These are phyloP conservation scores for Dynastes hyllus DNA, from an alignment of 2,888 invertebrate species.

Conservation along the genomic window DNA sequence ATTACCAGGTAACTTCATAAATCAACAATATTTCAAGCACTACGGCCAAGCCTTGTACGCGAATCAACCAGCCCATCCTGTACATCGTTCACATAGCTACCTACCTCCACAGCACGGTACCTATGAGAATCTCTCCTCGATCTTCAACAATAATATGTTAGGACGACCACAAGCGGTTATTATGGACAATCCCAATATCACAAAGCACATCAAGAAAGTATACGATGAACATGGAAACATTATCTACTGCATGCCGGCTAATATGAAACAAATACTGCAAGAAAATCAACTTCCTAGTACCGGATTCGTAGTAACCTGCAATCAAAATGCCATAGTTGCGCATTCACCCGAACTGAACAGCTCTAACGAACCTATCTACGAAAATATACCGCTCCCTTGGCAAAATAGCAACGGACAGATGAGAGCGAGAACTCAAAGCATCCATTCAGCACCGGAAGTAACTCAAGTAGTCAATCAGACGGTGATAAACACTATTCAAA, in stretches of 20 bases:
- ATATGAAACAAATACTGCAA: conserved; percentile 70
- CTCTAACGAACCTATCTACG: conserved; percentile 85
- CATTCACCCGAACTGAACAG: conserved; percentile 68
- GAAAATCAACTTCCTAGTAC: conserved; percentile 69
- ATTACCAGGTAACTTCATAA: conserved; percentile 76
- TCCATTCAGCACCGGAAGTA: conserved; percentile 81
- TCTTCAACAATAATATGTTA: conserved; percentile 71
- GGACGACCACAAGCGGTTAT: conserved; percentile 70
- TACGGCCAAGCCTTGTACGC: conserved; percentile 62
- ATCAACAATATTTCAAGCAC: conserved; percentile 67
- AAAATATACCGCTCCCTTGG: conserved; percentile 85
- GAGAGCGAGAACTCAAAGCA: conserved; percentile 77
- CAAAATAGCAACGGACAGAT: conserved; percentile 68
- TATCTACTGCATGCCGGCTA: conserved; percentile 77
- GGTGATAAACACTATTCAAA: conserved; percentile 63
- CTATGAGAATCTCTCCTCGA: conserved; percentile 81
- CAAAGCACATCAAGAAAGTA: conserved; percentile 77
- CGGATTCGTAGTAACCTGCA: conserved; percentile 73
- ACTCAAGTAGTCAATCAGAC: conserved; percentile 66
- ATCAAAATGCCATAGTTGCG: conserved; percentile 68
- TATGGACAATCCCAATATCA: conserved; percentile 76
- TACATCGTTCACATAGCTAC: conserved; percentile 69
- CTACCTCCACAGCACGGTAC: conserved; percentile 77
- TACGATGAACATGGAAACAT: conserved; percentile 78
- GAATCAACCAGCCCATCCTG: conserved; percentile 64